These are phyloP conservation scores for Bolborhynchus lineola DNA, from an alignment of 2,113 vertebrate genomes.

Conservation along the genomic window DNA sequence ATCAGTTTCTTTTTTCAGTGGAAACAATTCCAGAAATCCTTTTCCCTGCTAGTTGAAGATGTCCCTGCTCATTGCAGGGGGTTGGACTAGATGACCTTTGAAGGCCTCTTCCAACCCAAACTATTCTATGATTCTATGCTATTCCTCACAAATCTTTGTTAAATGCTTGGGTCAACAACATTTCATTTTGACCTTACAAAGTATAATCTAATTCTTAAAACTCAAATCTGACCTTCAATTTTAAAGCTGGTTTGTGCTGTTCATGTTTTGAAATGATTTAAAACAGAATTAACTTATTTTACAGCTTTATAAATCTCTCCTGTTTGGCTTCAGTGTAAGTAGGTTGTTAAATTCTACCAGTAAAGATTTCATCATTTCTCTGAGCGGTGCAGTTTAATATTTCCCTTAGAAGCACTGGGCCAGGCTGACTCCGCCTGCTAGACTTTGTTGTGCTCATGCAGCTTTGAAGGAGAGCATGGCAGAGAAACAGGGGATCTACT, in stretches of 20 bases:
- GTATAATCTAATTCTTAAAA: background rate
- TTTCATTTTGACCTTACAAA: background rate
- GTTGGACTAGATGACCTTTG: background rate
- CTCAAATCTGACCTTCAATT: conserved; percentile 22
- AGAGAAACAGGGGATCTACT: background rate
- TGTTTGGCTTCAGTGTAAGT: background rate
- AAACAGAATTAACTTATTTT: conserved; percentile 33
- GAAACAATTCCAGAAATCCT: background rate
- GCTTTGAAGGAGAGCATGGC: background rate
- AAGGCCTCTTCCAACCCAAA: background rate
- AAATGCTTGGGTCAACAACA: background rate
- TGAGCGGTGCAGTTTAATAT: background rate
- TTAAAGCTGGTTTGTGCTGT: background rate
- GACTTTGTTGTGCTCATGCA: background rate
- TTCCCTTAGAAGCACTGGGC: background rate
- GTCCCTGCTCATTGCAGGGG: background rate
- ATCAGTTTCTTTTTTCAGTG: background rate
- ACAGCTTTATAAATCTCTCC: conserved; percentile 27
- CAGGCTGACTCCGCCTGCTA: background rate
- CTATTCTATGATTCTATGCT: background rate
- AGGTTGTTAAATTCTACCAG: conserved; percentile 35
- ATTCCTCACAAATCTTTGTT: background rate
- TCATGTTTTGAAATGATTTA: conserved; percentile 18
- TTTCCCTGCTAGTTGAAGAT: background rate
- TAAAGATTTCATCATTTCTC: conserved; percentile 26